Base-by-base conservation (phyloP, 2,797 vertebrate species). In the Gila robusta region DNA sequence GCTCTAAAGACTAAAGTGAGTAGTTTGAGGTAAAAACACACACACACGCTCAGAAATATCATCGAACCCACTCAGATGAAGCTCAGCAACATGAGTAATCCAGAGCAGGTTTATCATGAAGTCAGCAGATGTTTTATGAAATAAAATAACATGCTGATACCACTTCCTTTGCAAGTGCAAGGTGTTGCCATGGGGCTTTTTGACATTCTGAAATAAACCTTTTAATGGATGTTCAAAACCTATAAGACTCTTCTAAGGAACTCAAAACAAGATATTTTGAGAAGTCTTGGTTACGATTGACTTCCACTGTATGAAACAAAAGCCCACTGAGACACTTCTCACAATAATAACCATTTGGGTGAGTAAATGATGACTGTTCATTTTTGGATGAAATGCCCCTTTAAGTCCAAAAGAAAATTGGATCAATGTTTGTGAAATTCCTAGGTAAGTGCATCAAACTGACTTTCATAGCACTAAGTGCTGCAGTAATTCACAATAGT, bases 401-500 rank as follows among this genome's bases (percentile, higher is more conserved):
- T 21, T 8, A 32, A 41, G 16, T 56, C 67, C 19, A 41, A 59
- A 44, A 73, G 26, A 52, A 26, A 71, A 67, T 64, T 5, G 14
- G 23, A 47, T 66, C 39, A 35, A 39, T n/a, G 32, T 66, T 66
- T 76, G 70, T 32, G 28, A 66, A 74, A 66, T 47, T 44, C 26
- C 59, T 17, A 49, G 12, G 17, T 23, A 41, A 76, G 41, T 66
- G 59, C 14, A 26, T 83, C 28, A 10, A 37, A 66, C n/a, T 49
- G 28, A 26, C 28, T 83, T 76, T 66, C 8, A 39, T 12, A 49
- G 21, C 71, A 76, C 23, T 54, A 76, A 49, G 35, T 28, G n/a
- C 35, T 69, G 37, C n/a, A 54, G 23, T 32, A 28, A 52, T 78
- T 39, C n/a, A 69, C 82, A 77, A 37, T 77, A 54, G 39, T 41